Conservation (phyloP, 2,888 invertebrate species). For the Lamproptera curius region DNA sequence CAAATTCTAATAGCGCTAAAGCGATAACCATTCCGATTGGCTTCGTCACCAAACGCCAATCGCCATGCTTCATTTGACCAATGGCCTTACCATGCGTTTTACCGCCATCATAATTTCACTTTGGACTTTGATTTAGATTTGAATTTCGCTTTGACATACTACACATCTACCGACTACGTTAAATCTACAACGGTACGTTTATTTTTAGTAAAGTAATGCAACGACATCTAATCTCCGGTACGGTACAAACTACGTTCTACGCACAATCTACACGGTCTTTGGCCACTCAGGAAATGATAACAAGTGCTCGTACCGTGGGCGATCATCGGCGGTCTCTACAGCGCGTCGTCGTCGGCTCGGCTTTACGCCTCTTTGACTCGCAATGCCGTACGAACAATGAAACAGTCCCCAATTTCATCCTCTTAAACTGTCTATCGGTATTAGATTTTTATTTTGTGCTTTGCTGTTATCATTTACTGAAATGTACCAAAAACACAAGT, state of each 20-base stretch:
- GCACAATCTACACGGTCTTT: conserved; percentile 27
- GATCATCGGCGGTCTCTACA: too few species aligned
- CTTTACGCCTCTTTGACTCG: conserved; percentile 55
- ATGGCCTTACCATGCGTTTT: too few species aligned
- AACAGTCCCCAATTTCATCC: conserved; percentile 37
- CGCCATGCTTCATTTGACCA: too few species aligned
- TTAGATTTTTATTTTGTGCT: conserved; percentile 20
- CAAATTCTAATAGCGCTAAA: too few species aligned
- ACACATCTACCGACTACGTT: too few species aligned
- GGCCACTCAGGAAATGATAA: conserved; percentile 65
- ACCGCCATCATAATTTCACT: too few species aligned
- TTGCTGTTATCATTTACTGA: conserved; percentile 61
- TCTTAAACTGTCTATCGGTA: conserved; percentile 12
- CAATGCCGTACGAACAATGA: conserved; percentile 52
- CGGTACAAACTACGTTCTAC: conserved; percentile 1
- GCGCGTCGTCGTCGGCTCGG: conserved; percentile 51
- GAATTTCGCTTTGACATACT: too few species aligned
- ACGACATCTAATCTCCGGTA: neutral
- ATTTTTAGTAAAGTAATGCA: too few species aligned
- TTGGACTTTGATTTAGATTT: too few species aligned
- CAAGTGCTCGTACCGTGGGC: conserved; percentile 40
- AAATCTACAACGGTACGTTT: too few species aligned
- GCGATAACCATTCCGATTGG: too few species aligned
- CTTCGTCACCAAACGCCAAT: too few species aligned
- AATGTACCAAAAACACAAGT: conserved; percentile 28